These are phyloP conservation scores for Drosophila greeni DNA, from an alignment of 2,888 invertebrate genomes.

Conservation along the genomic window DNA sequence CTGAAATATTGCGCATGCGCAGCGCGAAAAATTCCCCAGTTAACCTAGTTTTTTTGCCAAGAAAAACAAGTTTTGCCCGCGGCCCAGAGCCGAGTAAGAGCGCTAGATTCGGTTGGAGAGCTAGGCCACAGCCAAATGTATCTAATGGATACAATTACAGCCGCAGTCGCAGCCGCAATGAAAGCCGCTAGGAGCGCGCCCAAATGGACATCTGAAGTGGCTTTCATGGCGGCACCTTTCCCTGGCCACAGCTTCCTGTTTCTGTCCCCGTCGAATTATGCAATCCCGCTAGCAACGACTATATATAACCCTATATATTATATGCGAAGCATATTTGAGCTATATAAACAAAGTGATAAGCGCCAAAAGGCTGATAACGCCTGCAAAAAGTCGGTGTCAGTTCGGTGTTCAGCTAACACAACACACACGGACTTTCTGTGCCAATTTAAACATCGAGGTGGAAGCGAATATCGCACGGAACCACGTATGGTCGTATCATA, in stretches of 20 bases:
- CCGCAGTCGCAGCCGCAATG: conserved; percentile 53
- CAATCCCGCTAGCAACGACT: conserved; percentile 38
- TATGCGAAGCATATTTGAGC: conserved; percentile 32
- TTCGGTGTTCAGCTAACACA: conserved; percentile 16
- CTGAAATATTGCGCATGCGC: conserved; percentile 43
- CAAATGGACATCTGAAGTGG: not conserved
- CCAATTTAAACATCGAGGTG: conserved; percentile 23
- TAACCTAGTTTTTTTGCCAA: conserved; percentile 65
- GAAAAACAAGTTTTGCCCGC: conserved; percentile 59
- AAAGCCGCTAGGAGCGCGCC: conserved; percentile 5
- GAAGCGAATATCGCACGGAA: conserved; percentile 18
- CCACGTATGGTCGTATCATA: conserved; percentile 27
- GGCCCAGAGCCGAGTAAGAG: conserved; percentile 5
- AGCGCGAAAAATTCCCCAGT: conserved; percentile 38
- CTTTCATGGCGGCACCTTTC: conserved; percentile 10
- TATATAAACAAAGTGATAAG: conserved; percentile 62
- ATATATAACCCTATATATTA: conserved; percentile 18
- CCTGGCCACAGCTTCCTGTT: conserved; percentile 50
- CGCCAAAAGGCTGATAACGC: conserved; percentile 49
- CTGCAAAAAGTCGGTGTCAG: conserved; percentile 18
- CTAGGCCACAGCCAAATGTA: conserved; percentile 37
- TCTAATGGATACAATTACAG: conserved; percentile 59
- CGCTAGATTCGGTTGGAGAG: conserved; percentile 17
- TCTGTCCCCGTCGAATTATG: conserved; percentile 47
- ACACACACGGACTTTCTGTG: conserved; percentile 39